Conservation (phyloP, 2,113 vertebrate genomes). For the Pelmatolapia mariae region DNA sequence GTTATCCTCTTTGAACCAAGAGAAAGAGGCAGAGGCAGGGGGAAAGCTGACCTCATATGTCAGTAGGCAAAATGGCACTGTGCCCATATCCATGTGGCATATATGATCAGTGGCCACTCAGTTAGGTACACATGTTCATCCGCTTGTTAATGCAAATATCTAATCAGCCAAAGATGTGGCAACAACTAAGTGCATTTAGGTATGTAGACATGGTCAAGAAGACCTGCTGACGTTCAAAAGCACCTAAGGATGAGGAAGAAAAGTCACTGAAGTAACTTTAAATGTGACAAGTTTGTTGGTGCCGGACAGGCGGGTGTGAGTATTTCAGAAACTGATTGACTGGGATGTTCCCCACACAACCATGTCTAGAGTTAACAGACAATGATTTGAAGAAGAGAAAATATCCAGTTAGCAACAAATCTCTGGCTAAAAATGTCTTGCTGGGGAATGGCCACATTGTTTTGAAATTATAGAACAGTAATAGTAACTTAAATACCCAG, state of each 20-base stretch:
- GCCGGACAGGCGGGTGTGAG: not conserved
- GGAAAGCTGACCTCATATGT: not conserved
- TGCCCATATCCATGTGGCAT: not conserved
- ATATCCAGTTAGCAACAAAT: too few relatives aligned
- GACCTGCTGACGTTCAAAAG: not conserved
- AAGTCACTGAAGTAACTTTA: not conserved
- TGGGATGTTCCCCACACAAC: not conserved
- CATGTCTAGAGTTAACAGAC: not conserved
- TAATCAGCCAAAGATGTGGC: not conserved
- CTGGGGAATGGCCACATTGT: not conserved
- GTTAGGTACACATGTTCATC: not conserved
- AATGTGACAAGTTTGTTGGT: not conserved
- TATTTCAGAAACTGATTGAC: not conserved
- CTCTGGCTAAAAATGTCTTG: not conserved
- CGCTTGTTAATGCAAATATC: not conserved
- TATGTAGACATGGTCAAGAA: not conserved
- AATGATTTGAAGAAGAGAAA: not conserved
- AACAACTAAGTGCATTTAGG: not conserved
- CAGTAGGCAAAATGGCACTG: not conserved
- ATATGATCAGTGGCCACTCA: not conserved
- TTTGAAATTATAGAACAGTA: not conserved
- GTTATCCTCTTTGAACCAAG: conserved; percentile 37
- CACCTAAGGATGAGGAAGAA: not conserved
- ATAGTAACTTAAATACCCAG: not conserved
- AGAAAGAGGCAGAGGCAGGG: not conserved